phyloP scores from a whole-genome alignment of 2,797 vertebrate species.

The Loris lydekkerianus region DNA sequence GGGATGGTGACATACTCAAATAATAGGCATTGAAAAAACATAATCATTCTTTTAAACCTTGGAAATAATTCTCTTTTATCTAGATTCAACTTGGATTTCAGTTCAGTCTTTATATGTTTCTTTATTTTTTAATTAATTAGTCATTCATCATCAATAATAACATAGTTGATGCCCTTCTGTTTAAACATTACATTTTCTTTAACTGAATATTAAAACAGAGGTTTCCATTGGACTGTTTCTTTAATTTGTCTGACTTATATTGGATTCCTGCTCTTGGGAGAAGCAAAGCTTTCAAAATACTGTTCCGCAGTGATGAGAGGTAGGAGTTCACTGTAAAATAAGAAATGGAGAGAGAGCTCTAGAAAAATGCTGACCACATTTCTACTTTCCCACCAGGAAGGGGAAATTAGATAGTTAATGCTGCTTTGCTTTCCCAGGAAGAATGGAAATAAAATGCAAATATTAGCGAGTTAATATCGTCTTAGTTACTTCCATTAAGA shows the following conservation, averaged over 20 bases:
- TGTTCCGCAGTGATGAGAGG: neutral
- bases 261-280: neutral
- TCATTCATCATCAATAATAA: neutral
- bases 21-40: neutral
- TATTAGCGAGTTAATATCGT: neutral
- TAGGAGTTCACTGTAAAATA: neutral
- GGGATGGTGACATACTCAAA: neutral
- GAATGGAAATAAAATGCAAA: neutral
- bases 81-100: neutral
- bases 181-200: conserved; percentile 11
- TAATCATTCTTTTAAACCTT: neutral
- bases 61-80: neutral
- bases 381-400: neutral
- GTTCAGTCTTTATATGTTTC: neutral
- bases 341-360: neutral
- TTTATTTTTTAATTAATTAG: conserved; percentile 13
- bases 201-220: neutral
- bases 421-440: neutral
- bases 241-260: conserved; percentile 2
- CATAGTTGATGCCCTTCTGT: neutral
- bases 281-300: neutral
- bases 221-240: neutral
- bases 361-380: neutral
- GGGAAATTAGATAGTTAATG: neutral
- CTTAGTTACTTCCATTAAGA: neutral